Percentiles rank a stretch among this genome's conserved stretches.
Evolutionary conservation across 2,888 invertebrate genomes (phyloP).

Genomic region (Ferdinandea cuprea): DNA sequence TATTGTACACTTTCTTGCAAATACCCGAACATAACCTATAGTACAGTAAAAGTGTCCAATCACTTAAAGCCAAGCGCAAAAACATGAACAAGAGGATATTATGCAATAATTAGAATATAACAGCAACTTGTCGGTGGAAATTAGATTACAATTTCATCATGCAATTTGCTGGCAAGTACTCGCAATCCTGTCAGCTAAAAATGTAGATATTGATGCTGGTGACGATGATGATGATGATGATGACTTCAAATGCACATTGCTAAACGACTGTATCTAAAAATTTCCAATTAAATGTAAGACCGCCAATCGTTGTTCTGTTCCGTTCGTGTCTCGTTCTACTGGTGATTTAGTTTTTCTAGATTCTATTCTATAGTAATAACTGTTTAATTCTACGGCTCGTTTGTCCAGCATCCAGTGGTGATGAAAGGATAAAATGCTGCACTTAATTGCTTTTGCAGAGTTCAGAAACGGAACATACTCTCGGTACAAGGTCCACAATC

Average conservation of each 20-base stretch:
- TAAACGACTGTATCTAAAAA: constrained; percentile 28
- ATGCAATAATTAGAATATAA: constrained; percentile 55
- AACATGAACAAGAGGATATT: constrained; percentile 30
- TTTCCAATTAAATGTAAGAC: constrained; percentile 53
- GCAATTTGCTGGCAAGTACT: neutral
- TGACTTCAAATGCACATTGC: constrained; percentile 11
- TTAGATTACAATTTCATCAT: constrained; percentile 46
- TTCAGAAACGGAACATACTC: constrained; percentile 9
- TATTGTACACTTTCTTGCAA: no score
- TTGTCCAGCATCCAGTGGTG: neutral
- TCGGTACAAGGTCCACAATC: neutral
- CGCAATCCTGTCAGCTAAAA: constrained; percentile 9
- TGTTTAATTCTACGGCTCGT: neutral
- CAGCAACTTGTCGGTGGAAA: constrained; percentile 35
- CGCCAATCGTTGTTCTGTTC: constrained; percentile 24
- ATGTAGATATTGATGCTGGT: constrained; percentile 4
- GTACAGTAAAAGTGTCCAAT: neutral
- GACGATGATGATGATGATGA: neutral
- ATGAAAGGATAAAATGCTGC: constrained; percentile 14
- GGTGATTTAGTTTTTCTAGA: neutral
- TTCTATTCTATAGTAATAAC: neutral
- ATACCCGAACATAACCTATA: no score
- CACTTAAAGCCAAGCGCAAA: neutral
- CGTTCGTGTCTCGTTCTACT: neutral
- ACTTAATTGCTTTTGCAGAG: constrained; percentile 54